These are phyloP conservation scores for Epinephelus malabaricus DNA, from an alignment of 2,797 vertebrate species.

Conservation along the genomic window DNA sequence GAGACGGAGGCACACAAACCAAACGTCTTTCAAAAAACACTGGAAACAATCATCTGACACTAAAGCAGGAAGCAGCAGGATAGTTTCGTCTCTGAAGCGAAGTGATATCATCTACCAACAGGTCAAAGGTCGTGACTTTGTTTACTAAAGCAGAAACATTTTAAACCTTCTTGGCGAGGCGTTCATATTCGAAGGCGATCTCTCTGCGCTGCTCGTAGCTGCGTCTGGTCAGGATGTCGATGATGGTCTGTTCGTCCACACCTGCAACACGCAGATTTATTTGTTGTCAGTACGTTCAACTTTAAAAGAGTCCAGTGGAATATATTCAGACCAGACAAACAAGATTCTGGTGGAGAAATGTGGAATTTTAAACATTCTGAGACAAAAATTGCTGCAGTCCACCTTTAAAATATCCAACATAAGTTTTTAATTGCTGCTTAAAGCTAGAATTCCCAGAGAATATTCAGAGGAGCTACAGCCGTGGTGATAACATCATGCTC, in stretches of 20 bases:
- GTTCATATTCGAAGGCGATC: conserved; percentile 93
- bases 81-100: neutral
- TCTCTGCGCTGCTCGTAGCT: conserved; percentile 92
- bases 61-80: neutral
- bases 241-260: conserved; percentile 95
- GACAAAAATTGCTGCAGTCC: too few relatives aligned
- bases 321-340: neutral
- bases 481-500: too few relatives aligned
- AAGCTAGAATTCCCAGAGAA: too few relatives aligned
- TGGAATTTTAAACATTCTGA: too few relatives aligned
- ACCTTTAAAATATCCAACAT: too few relatives aligned
- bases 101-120: too few relatives aligned
- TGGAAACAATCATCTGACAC: neutral
- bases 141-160: neutral
- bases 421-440: too few relatives aligned
- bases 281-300: neutral
- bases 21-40: neutral
- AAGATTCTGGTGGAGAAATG: neutral
- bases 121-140: neutral
- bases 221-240: conserved; percentile 94
- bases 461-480: too few relatives aligned
- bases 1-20: neutral
- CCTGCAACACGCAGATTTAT: conserved; percentile 78
- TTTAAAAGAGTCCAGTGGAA: neutral
- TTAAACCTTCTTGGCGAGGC: conserved; percentile 91